A percentile compares a stretch with the other conserved stretches of the same genome.
Evolutionary conservation across 1,140 invertebrate genomes (phyloP).

Genomic region (Heliconius hewitsoni): DNA sequence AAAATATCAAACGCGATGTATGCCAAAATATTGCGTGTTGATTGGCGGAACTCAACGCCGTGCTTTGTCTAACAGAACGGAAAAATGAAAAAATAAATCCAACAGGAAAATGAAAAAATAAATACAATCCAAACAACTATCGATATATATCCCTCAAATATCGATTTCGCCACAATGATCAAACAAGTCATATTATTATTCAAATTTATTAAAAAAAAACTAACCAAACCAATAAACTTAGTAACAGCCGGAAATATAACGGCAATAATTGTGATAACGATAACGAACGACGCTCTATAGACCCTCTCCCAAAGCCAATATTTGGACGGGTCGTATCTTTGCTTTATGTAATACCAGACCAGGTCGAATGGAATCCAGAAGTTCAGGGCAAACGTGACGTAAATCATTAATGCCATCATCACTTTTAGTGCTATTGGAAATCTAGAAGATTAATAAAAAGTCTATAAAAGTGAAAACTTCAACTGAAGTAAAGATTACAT

Average conservation of each 20-base stretch:
- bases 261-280: constrained; percentile 56
- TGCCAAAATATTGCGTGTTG: too few relatives aligned
- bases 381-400: constrained; percentile 66
- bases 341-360: constrained; percentile 63
- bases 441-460: constrained; percentile 52
- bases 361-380: constrained; percentile 72
- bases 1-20: too few relatives aligned
- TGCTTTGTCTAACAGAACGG: too few relatives aligned
- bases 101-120: too few relatives aligned
- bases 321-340: constrained; percentile 51
- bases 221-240: constrained; percentile 69
- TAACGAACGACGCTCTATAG: constrained; percentile 55
- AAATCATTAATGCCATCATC: constrained; percentile 66
- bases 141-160: too few relatives aligned
- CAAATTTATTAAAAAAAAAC: neutral
- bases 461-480: constrained; percentile 1
- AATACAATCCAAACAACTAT: too few relatives aligned
- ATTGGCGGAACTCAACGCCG: too few relatives aligned
- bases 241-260: constrained; percentile 66
- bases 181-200: too few relatives aligned
- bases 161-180: too few relatives aligned
- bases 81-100: too few relatives aligned
- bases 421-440: constrained; percentile 64
- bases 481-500: too few relatives aligned
- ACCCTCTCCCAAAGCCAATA: constrained; percentile 69